These are phyloP conservation scores for Pseudochirops cupreus DNA, from an alignment of 2,797 vertebrate species.

Conservation along the genomic window DNA sequence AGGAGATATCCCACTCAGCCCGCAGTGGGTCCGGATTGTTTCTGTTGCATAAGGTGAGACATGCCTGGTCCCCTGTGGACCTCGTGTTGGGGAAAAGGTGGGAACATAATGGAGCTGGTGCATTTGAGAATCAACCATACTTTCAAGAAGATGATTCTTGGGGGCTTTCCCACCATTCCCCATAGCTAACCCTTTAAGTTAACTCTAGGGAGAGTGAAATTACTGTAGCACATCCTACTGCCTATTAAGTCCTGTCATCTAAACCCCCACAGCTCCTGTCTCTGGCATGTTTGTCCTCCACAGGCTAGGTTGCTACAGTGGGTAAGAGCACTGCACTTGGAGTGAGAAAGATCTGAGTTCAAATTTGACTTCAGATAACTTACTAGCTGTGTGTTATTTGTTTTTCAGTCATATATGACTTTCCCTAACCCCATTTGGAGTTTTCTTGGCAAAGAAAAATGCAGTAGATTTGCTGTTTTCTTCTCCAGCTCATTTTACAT, in stretches of 20 bases:
- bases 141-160: background rate
- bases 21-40: background rate
- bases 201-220: background rate
- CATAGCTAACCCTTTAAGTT: background rate
- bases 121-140: background rate
- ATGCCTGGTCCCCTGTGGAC: background rate
- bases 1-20: background rate
- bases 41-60: background rate
- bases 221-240: background rate
- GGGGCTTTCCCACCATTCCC: background rate
- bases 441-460: background rate
- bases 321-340: background rate
- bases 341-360: background rate
- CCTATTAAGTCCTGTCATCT: background rate
- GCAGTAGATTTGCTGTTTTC: background rate
- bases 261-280: background rate
- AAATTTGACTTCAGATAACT: background rate
- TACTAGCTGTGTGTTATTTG: background rate
- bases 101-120: background rate
- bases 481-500: background rate
- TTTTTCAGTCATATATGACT: background rate
- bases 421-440: background rate
- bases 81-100: background rate
- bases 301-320: background rate
- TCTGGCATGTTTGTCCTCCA: background rate